Percentiles rank a stretch among this genome's conserved stretches.
Conservation (phyloP, 64 coral and sea anemone species). For the Dendrophyllia cribrosa region DNA sequence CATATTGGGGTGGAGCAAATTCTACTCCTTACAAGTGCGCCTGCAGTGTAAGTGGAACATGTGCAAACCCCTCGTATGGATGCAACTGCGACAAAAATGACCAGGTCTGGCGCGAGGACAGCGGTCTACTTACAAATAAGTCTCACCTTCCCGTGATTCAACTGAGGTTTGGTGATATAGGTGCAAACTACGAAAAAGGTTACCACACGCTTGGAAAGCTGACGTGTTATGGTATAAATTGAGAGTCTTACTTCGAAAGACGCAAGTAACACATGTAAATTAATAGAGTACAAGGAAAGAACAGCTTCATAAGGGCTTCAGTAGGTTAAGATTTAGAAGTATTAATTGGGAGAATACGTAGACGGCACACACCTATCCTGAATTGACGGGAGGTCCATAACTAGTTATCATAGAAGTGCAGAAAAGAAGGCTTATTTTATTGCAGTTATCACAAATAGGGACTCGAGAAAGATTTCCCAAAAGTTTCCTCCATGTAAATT, state of each 20-base stretch:
- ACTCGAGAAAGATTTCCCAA: no score
- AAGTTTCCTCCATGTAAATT: no score
- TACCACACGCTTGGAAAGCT: slow-evolving; percentile 33
- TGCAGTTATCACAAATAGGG: no score
- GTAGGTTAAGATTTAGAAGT: no score
- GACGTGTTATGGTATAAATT: slow-evolving; percentile 1
- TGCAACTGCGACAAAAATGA: slow-evolving; percentile 26
- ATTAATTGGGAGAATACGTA: no score
- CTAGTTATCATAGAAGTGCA: no score
- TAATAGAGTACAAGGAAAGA: no score
- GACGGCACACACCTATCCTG: no score
- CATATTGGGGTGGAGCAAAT: slow-evolving; percentile 52
- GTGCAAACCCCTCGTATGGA: neutral
- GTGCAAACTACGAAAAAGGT: neutral
- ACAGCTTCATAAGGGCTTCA: no score
- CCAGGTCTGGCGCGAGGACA: neutral
- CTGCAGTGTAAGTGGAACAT: slow-evolving; percentile 38
- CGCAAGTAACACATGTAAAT: no score
- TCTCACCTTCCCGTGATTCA: neutral
- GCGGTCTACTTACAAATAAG: neutral
- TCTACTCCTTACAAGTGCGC: slow-evolving; percentile 43
- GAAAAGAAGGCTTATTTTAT: no score
- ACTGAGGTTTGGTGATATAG: neutral
- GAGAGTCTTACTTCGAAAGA: neutral
- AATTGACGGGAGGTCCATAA: no score